Percentiles rank a stretch among this genome's conserved stretches.
Evolutionary conservation across 2,888 invertebrate genomes (phyloP).

Genomic region (Brachycybe producta): DNA sequence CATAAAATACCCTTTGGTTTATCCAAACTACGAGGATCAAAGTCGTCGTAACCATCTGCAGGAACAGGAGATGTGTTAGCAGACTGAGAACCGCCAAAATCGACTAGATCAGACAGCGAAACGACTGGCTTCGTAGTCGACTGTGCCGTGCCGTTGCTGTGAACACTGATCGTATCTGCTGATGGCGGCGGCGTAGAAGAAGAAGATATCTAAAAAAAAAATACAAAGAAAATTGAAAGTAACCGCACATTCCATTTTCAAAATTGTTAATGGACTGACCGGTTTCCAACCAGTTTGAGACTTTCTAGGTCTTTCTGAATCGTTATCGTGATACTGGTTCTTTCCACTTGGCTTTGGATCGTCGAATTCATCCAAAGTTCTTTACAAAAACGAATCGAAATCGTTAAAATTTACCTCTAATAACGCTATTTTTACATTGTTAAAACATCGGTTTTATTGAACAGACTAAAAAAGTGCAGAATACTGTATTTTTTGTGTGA

Average conservation of each 20-base stretch:
- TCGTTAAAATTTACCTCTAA: too few relatives aligned
- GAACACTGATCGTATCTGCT: too few relatives aligned
- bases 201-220: too few relatives aligned
- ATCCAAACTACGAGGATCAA: conserved; percentile 28
- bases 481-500: too few relatives aligned
- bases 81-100: conserved; percentile 53
- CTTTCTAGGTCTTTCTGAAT: conserved; percentile 31
- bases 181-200: too few relatives aligned
- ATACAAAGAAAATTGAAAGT: not conserved
- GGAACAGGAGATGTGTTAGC: conserved; percentile 41
- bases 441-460: too few relatives aligned
- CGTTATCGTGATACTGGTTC: conserved; percentile 13
- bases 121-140: conserved; percentile 15
- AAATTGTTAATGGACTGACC: conserved; percentile 40
- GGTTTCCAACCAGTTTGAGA: too few relatives aligned
- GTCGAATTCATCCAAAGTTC: too few relatives aligned
- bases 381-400: too few relatives aligned
- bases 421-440: too few relatives aligned
- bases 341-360: conserved; percentile 9
- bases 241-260: conserved; percentile 37
- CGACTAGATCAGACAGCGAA: conserved; percentile 30
- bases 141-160: too few relatives aligned
- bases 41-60: conserved; percentile 28
- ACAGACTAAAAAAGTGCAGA: too few relatives aligned
- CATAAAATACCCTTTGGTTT: conserved; percentile 4